A percentile compares a stretch with the other conserved stretches of the same genome.
Conservation (phyloP, 2,113 vertebrate genomes). For the Pygoscelis adeliae region DNA sequence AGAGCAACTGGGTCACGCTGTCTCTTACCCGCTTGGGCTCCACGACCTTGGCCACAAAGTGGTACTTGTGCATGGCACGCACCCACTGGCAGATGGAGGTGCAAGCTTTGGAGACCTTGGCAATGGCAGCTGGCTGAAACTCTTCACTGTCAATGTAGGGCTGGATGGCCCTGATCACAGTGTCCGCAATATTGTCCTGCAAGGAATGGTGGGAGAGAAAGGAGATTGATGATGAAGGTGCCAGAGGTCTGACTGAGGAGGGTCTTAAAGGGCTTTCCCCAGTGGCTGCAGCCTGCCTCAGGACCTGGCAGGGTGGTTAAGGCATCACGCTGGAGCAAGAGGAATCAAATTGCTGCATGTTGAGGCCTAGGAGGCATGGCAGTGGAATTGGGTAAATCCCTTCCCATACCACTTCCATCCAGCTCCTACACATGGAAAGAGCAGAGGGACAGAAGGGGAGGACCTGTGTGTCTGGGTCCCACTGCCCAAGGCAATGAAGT, state of each 20-base stretch:
- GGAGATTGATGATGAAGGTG: neutral
- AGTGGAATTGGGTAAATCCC: neutral
- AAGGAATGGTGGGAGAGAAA: neutral
- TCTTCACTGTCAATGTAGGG: constrained; percentile 91
- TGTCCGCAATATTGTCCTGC: constrained; percentile 89
- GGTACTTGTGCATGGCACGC: constrained; percentile 89
- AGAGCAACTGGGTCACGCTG: rapidly evolving
- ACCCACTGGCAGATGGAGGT: constrained; percentile 96
- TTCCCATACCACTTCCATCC: neutral
- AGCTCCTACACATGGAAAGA: neutral
- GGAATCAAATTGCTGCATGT: neutral
- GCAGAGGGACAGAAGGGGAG: neutral
- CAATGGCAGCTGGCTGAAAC: constrained; percentile 87
- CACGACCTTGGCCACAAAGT: constrained; percentile 86
- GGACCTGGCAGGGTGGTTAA: neutral
- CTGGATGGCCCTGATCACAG: constrained; percentile 85
- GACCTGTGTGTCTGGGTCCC: neutral
- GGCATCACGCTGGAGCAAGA: neutral
- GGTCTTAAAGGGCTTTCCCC: neutral
- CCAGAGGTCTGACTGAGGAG: neutral
- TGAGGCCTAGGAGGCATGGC: neutral
- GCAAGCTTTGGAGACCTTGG: constrained; percentile 92
- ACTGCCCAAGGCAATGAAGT: neutral
- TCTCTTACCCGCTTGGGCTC: constrained; percentile 87
- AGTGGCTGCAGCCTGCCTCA: neutral